Base-by-base conservation (phyloP, 2,797 vertebrate genomes). In the Sciurus vulgaris region DNA sequence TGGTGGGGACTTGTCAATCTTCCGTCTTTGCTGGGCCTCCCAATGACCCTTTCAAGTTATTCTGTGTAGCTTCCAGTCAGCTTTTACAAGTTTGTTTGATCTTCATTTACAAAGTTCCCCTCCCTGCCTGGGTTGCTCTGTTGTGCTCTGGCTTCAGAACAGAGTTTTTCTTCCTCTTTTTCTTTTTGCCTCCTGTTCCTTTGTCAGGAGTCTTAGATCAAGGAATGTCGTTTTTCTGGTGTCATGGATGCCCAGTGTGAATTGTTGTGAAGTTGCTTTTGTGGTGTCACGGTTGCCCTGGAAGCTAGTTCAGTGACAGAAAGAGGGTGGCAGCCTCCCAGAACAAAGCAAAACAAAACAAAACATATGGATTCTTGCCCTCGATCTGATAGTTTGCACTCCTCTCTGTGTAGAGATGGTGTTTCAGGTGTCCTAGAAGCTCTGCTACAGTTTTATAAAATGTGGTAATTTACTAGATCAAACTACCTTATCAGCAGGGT, bases 151-250 rank as follows among this genome's bases (percentile, higher is more conserved):
- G 61, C 81, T 95, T 93, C 49, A 86, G 79, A 96, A 89, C 49
- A 56, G 38, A 56, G 5, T 30, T 92, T 94, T 81, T 81, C 54
- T 92, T 91, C 56, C 93, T 93, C 70, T 41, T 90, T 12, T 35
- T 93, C 96, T 86, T 79, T n/a, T 91, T 22, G 65, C 86, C 56
- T 92, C 97, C 98, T 92, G 97, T 97, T 98, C 97, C 97, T 98
- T 98, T 98, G 97, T 98, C 95, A 33, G 97, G 97, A 97, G 96
- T 97, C 91, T 97, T 97, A 93, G 92, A 96, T 95, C 94, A 93
- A 98, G 97, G 98, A 98, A 98, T 98, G 98, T 89, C 72, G 97
- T 98, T 97, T 97, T 98, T 98, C 98, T 97, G 97, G 97, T 98
- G 97, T 98, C 97, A 97, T 98, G 96, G 97, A 85, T 94, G 92